Percentiles rank a stretch among this genome's conserved stretches.
These are phyloP conservation scores for Phasia obesa DNA, from an alignment of 2,888 invertebrate species.

Conservation along the genomic window DNA sequence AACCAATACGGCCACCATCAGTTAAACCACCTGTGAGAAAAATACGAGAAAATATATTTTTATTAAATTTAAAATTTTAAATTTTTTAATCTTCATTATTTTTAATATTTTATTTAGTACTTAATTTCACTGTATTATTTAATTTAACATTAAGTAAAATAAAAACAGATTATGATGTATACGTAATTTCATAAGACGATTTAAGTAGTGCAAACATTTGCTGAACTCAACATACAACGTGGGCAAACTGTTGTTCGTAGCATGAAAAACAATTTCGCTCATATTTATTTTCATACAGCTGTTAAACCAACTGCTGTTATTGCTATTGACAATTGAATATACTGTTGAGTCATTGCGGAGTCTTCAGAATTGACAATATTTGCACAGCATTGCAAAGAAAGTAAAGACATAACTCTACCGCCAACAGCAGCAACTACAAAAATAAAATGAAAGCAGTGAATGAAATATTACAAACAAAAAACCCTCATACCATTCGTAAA, in stretches of 20 bases:
- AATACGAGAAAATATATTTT: neutral
- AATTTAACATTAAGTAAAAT: too few relatives aligned
- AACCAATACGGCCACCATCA: slow-evolving; percentile 77
- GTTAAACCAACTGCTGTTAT: neutral
- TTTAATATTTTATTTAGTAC: too few relatives aligned
- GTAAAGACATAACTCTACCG: slow-evolving; percentile 17
- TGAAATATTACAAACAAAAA: slow-evolving; percentile 32
- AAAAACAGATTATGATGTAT: slow-evolving; percentile 52
- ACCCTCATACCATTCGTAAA: too few relatives aligned
- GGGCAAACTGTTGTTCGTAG: slow-evolving; percentile 13
- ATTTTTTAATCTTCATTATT: neutral
- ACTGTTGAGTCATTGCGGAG: slow-evolving; percentile 50
- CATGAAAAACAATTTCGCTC: neutral
- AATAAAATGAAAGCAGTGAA: too few relatives aligned
- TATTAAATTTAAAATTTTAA: neutral
- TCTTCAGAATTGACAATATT: slow-evolving; percentile 46
- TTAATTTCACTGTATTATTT: too few relatives aligned
- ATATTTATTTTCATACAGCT: neutral
- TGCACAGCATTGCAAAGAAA: too few relatives aligned
- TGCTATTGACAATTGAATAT: slow-evolving; percentile 42
- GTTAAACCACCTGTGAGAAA: slow-evolving; percentile 66
- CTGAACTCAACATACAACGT: neutral
- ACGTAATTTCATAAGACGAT: slow-evolving; percentile 31
- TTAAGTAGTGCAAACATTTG: slow-evolving; percentile 30
- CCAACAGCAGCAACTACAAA: neutral